Evolutionary conservation across 2,888 invertebrate genomes (phyloP), one percentile per base, ranked within the genome.

Genomic region (Spilosoma lubricipeda): DNA sequence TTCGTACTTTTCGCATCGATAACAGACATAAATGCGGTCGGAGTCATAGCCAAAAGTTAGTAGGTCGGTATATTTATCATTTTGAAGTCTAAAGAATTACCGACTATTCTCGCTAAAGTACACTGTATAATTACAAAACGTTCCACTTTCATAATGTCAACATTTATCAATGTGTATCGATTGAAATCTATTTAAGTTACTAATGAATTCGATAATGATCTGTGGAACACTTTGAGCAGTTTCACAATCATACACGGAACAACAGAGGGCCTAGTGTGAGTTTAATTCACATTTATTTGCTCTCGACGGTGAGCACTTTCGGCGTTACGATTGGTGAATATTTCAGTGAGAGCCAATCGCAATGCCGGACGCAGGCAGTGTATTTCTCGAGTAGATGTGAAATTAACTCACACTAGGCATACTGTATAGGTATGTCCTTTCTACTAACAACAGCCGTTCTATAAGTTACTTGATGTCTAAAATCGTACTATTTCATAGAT

Each of bases 181-280:
- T 82, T 87, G 89, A 87, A 87, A 86, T 87, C 80, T 87, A 87
- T 79, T 82, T 85, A 87, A 86, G 91, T 68, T 45, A 66, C 71
- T 93, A 93, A 93, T 93, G 91, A 92, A 90, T 82, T 56, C 88
- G 90, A 90, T 91, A 90, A 88, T 88, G 85, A 89, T 88, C 89
- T 71, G 15, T 18, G 48, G 27, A 13, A 45, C 27, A 65, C 52
- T 33, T 65, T 64, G 36, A 71, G 68, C 33, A 27, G 74, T 74
- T 74, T 63, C 71, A 67, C 30, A 71, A 74, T 71, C 56, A 48
- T 73, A 81, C 72, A 72, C 71, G 64, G 45, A 15, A 45, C 45
- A 45, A 59, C 69, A 27, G 1, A 56, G 52, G 8, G 9, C 11
- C 52, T 56, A 56, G 52, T 56, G 52, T 56, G 52, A 56, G 52